Conservation (phyloP, 2,797 vertebrate species). For the Fundulus diaphanus region DNA sequence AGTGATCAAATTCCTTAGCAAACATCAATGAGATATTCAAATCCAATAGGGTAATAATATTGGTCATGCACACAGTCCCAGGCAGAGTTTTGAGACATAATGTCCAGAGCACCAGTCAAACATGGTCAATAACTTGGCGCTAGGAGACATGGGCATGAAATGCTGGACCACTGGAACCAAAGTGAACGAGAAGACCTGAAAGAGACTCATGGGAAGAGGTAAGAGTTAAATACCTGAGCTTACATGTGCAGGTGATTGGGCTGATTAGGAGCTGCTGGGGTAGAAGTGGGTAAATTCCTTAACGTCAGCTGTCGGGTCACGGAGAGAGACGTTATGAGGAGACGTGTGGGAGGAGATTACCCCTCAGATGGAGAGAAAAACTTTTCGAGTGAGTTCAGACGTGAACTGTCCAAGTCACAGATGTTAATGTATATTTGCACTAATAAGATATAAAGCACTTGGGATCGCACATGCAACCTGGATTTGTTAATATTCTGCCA, state of each 20-base stretch:
- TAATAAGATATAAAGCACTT: not conserved
- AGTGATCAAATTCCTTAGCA: too few relatives aligned
- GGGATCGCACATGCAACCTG: not conserved
- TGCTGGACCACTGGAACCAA: not conserved
- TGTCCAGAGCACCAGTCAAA: not conserved
- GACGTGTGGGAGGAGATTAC: not conserved
- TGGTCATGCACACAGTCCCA: not conserved
- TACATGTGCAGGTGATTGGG: not conserved
- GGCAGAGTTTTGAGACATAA: not conserved
- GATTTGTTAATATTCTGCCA: not conserved
- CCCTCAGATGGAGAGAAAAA: not conserved
- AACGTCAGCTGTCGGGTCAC: conserved; percentile 3
- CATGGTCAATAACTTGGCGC: not conserved
- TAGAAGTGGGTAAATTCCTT: not conserved
- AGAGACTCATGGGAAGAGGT: not conserved
- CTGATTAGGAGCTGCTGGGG: not conserved
- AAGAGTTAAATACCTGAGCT: not conserved
- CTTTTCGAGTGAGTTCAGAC: not conserved
- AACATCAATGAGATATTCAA: too few relatives aligned
- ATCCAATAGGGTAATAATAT: not conserved
- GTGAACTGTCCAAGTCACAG: not conserved
- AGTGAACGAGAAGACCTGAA: not conserved
- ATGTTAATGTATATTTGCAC: not conserved
- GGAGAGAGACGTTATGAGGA: not conserved
- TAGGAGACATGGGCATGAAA: not conserved